Evolutionary conservation across 2,113 vertebrate genomes (phyloP), one percentile per base, ranked within the genome.

Genomic region (Axis porcinus): DNA sequence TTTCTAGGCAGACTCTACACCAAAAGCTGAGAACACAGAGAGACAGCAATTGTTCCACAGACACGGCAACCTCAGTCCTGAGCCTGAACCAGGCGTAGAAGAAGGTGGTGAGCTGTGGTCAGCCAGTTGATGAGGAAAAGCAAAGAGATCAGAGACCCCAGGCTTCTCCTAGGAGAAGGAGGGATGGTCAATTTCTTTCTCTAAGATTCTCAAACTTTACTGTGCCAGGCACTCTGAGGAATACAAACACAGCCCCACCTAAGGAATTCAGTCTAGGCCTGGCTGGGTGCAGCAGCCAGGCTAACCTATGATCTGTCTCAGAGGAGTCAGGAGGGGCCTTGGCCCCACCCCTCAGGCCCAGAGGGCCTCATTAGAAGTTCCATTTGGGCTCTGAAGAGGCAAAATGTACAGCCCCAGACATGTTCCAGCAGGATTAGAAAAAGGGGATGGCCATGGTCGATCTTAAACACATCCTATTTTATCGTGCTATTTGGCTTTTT

Each of bases 151-250:
- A 2, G 64, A 70, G 36, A 43, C 36, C 33, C 78, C 6, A 27
- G 12, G 50, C 50, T 86, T 28, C 30, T 28, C 27, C 55, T 6
- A 19, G 3, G 21, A 81, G 40, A 30, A 74, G 16, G 11, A 89
- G 11, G n/a, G 2, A 54, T 60, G 17, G 11, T 55, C n/a, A 14
- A 8, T 40, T 58, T 21, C 23, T 79, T 58, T 21, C 21, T 83
- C 5, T 64, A 43, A 40, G 45, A 52, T 43, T n/a, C 7, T 19
- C 11, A 2, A 85, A 0, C 33, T 28, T 1, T 12, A 10, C 1
- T 23, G 7, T 43, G 27, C 58, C 28, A 28, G 60, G 45, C 1
- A 33, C 15, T 5, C 62, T 6, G 8, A 43, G 33, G 50, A 79
- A 17, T 0, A 23, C 30, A 52, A 83, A 50, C 6, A 5, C 4